These are phyloP conservation scores for Leptopterna dolabrata DNA, from an alignment of 2,888 invertebrate species.

Conservation along the genomic window DNA sequence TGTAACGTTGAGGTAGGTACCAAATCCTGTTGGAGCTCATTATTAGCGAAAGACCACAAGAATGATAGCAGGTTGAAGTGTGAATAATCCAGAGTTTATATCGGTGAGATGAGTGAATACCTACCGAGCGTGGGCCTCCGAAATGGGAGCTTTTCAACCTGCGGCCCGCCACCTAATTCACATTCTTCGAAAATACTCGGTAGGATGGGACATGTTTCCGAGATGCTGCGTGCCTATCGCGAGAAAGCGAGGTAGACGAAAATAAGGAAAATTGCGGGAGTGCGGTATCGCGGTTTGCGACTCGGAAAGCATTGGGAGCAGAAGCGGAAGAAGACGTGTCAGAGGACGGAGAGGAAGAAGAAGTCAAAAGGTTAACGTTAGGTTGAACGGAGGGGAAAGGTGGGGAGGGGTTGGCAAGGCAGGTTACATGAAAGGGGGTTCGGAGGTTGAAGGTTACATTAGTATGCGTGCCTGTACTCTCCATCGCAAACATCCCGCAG, in stretches of 20 bases:
- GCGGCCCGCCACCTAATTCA: neutral
- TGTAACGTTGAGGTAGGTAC: no score
- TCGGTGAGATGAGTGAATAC: neutral
- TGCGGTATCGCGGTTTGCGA: neutral
- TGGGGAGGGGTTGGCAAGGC: neutral
- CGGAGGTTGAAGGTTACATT: conserved; percentile 3
- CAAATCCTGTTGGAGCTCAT: no score
- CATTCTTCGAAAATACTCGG: conserved; percentile 1
- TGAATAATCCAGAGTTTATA: no score
- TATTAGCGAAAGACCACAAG: no score
- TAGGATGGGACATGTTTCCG: conserved; percentile 9
- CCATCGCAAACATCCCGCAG: conserved; percentile 19
- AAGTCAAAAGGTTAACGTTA: neutral
- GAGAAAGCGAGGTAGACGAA: neutral
- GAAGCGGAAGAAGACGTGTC: neutral
- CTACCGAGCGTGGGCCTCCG: neutral
- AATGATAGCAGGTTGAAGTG: no score
- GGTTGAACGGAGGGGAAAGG: neutral
- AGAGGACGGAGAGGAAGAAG: neutral
- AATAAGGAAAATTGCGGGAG: neutral
- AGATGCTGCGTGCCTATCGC: conserved; percentile 17
- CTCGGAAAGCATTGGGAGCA: neutral
- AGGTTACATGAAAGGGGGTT: neutral
- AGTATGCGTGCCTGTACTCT: conserved; percentile 13
- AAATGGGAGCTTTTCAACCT: neutral